These are phyloP conservation scores for Nyctibius bracteatus DNA, from an alignment of 2,113 vertebrate species.

Conservation along the genomic window DNA sequence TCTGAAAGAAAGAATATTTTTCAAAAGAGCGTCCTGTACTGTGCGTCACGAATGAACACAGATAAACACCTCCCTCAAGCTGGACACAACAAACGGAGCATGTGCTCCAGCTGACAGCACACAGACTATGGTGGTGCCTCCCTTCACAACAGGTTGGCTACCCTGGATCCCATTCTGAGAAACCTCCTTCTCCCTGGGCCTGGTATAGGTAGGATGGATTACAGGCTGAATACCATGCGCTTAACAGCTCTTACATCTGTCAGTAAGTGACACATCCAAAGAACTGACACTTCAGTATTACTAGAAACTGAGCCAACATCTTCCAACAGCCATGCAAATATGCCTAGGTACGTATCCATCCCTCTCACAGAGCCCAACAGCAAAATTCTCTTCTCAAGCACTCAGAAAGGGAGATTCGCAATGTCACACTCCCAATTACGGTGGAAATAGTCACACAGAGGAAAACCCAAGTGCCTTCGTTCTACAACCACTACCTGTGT, in stretches of 20 bases:
- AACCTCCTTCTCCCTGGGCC: background rate
- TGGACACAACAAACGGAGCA: background rate
- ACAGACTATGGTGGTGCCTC: accelerated
- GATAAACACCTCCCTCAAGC: background rate
- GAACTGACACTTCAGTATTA: background rate
- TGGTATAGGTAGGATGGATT: background rate
- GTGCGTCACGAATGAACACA: background rate
- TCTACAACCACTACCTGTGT: background rate
- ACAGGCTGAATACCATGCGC: background rate
- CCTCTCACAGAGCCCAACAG: background rate
- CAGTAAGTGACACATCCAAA: background rate
- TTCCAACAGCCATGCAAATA: background rate
- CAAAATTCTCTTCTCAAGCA: background rate
- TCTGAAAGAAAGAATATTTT: background rate
- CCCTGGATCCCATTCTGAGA: background rate
- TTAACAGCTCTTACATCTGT: background rate
- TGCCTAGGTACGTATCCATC: background rate
- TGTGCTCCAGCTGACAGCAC: background rate
- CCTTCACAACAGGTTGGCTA: background rate
- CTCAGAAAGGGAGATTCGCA: background rate
- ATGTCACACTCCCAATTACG: background rate
- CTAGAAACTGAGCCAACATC: background rate
- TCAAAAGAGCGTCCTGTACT: background rate
- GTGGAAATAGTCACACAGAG: background rate
- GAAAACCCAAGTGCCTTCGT: background rate